Conservation (phyloP, 2,113 vertebrate species). For the Sebastes schlegelii region DNA sequence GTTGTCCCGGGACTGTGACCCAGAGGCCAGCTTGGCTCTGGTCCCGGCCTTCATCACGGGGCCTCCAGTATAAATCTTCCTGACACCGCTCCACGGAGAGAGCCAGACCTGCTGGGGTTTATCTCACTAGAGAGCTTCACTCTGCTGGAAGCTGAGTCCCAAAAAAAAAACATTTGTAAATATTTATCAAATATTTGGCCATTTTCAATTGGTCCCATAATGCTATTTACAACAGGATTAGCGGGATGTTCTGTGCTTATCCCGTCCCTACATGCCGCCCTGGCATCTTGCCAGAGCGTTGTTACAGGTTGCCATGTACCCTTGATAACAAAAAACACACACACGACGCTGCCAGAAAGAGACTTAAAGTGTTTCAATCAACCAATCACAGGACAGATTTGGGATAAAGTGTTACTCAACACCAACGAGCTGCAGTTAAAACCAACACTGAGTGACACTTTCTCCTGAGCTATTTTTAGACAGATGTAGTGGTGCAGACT, state of each 20-base stretch:
- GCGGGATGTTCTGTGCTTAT: constrained; percentile 49
- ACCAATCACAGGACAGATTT: constrained; percentile 10
- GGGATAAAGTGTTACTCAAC: constrained; percentile 23
- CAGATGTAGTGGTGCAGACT: neutral
- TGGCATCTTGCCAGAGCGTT: constrained; percentile 27
- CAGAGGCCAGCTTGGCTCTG: constrained; percentile 33
- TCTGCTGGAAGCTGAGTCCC: neutral
- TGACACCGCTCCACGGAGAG: constrained; percentile 22
- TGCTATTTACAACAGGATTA: constrained; percentile 65
- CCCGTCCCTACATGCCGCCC: constrained; percentile 43
- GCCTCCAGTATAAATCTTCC: constrained; percentile 19
- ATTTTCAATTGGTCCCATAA: constrained; percentile 55
- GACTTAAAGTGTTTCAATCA: constrained; percentile 9
- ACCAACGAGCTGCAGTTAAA: neutral
- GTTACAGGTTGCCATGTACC: neutral
- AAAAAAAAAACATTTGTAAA: constrained; percentile 37
- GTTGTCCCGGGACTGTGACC: constrained; percentile 12
- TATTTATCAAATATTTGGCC: constrained; percentile 63
- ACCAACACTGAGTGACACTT: neutral
- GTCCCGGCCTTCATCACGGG: constrained; percentile 18
- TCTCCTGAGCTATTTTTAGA: constrained; percentile 24
- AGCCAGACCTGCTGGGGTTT: constrained; percentile 1
- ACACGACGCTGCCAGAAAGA: constrained; percentile 16
- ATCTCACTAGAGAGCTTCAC: constrained; percentile 11
- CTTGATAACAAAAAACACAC: constrained; percentile 9